Evolutionary conservation across 2,797 vertebrate species (phyloP), one percentile per base, ranked within the genome.

Genomic region (Triplophysa yarkandensis): DNA sequence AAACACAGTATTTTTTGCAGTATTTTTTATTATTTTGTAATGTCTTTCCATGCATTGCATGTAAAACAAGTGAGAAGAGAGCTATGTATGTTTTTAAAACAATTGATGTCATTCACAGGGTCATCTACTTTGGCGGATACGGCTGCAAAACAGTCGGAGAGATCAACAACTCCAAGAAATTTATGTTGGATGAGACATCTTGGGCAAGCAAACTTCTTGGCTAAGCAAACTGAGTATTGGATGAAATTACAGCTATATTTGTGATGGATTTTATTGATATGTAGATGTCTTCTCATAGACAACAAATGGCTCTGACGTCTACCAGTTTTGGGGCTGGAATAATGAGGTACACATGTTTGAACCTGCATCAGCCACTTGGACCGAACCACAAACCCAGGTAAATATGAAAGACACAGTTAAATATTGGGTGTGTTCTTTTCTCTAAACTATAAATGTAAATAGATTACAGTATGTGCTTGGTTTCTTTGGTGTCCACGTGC

Each of bases 51-150:
- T n/a, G n/a, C n/a, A n/a, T n/a, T n/a, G n/a, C n/a, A n/a, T n/a
- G n/a, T n/a, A n/a, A n/a, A n/a, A n/a, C n/a, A n/a, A n/a, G n/a
- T n/a, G n/a, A n/a, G n/a, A n/a, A n/a, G n/a, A n/a, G n/a, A n/a
- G n/a, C n/a, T n/a, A n/a, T n/a, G n/a, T n/a, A n/a, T n/a, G n/a
- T n/a, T 63, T 68, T 48, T 77, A 54, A 36, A 32, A 11, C 25
- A 60, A 6, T 10, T 41, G 11, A 19, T 70, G 36, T 66, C 61
- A 4, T 77, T 85, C 86, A 64, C 79, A 98, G 97, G 76, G 85
- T 99, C 17, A 93, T 98, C 83, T 98, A 95, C 90, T 99, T 98
- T 81, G 97, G 97, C 46, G 97, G 97, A 1, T 99, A 99, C 69
- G 95, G 96, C 58, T 96, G 93, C 75, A 95, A 97, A 84, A 96